phyloP scores from a whole-genome alignment of 2,113 vertebrate genomes.

The Tichodroma muraria region DNA sequence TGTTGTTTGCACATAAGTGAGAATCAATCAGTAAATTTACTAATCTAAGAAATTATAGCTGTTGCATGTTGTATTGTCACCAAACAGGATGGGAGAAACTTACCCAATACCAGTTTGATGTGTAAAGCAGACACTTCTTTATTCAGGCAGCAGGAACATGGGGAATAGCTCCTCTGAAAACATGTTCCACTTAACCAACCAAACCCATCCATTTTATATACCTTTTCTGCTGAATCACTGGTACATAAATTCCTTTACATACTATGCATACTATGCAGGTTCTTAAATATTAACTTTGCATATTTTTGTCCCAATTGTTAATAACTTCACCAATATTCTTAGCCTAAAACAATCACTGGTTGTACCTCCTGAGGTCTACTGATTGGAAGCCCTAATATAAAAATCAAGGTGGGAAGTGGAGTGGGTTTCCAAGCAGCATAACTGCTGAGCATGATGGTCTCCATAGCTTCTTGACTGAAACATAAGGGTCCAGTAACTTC shows the following conservation, averaged over 20 bases:
- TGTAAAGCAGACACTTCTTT: not conserved
- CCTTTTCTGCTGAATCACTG: not conserved
- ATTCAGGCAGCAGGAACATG: not conserved
- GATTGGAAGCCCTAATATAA: not conserved
- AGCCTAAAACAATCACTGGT: not conserved
- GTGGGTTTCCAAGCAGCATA: not conserved
- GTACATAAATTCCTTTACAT: not conserved
- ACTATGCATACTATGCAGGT: not conserved
- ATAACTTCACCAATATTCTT: not conserved
- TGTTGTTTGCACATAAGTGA: not conserved
- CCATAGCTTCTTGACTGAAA: not conserved
- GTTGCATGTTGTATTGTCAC: not conserved
- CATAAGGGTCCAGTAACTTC: not conserved
- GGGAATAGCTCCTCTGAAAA: not conserved
- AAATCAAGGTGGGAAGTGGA: not conserved
- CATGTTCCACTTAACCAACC: not conserved
- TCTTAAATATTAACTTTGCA: not conserved
- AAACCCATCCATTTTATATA: not conserved
- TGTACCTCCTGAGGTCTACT: not conserved
- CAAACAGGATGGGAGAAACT: rapidly evolving
- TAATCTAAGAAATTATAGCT: not conserved
- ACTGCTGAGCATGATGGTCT: not conserved
- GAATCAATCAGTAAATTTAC: not conserved
- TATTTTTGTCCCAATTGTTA: not conserved
- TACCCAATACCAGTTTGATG: not conserved